Conservation (phyloP, 2,888 invertebrate genomes). For the Horisme vitalbata region DNA sequence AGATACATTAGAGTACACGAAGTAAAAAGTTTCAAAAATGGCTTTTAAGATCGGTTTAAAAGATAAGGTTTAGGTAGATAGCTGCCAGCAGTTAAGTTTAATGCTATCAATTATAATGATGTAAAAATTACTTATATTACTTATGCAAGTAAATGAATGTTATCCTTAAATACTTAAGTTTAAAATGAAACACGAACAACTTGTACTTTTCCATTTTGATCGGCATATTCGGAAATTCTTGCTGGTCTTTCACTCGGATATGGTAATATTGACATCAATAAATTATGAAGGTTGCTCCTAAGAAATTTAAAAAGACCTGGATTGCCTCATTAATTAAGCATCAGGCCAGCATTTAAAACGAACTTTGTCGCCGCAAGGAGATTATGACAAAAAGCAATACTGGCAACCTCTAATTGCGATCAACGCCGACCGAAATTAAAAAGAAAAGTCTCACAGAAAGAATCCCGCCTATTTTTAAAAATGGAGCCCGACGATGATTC, state of each 20-base stretch:
- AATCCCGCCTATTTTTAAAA: conserved; percentile 83
- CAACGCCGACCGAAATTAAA: conserved; percentile 79
- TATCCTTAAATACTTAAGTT: no score
- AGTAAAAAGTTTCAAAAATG: no score
- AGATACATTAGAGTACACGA: no score
- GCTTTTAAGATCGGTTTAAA: no score
- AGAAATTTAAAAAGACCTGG: conserved; percentile 42
- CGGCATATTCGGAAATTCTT: background rate
- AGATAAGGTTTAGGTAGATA: no score
- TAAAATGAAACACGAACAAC: no score
- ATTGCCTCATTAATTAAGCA: conserved; percentile 59
- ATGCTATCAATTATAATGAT: no score
- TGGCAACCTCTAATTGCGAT: conserved; percentile 76
- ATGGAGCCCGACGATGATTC: conserved; percentile 77
- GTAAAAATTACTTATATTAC: no score
- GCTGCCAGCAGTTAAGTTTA: no score
- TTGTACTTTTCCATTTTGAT: no score
- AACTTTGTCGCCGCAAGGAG: conserved; percentile 58
- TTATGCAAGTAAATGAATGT: no score
- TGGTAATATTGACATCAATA: conserved; percentile 28
- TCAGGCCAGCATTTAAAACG: conserved; percentile 54
- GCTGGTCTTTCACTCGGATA: conserved; percentile 10
- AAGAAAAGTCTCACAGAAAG: conserved; percentile 78
- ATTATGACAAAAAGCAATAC: conserved; percentile 72
- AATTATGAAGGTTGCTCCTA: conserved; percentile 31